Percentiles rank a stretch among this genome's conserved stretches.
Conservation (phyloP, 2,797 vertebrate genomes). For the Sebastes nivosus region DNA sequence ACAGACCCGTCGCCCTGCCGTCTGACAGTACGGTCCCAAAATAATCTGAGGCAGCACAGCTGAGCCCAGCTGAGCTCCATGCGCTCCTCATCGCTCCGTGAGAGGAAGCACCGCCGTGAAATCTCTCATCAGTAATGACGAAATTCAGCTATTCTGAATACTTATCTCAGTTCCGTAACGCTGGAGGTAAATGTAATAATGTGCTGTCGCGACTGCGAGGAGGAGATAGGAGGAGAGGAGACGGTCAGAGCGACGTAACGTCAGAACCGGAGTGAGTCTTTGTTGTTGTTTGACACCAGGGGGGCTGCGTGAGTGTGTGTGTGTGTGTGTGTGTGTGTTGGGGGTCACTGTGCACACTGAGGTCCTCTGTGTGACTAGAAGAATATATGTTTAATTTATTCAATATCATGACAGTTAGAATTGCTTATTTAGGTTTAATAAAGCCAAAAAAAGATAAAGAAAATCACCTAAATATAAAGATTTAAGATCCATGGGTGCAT, state of each 20-base stretch:
- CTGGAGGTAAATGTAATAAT: slow-evolving; percentile 61
- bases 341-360: not conserved
- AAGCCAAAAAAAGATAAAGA: not conserved
- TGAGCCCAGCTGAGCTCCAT: slow-evolving; percentile 72
- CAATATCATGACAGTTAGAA: not conserved
- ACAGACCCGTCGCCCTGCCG: slow-evolving; percentile 67
- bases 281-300: slow-evolving; percentile 42
- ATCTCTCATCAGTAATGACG: slow-evolving; percentile 81
- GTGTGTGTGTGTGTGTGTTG: not conserved
- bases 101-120: not conserved
- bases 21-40: slow-evolving; percentile 91
- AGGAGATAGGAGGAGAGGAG: slow-evolving; percentile 63
- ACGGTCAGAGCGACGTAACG: slow-evolving; percentile 70
- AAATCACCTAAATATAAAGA: not conserved
- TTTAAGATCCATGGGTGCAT: not conserved
- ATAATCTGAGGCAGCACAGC: slow-evolving; percentile 92
- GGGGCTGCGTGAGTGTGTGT: not conserved
- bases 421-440: not conserved
- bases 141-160: slow-evolving; percentile 94
- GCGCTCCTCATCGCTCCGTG: not conserved
- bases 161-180: slow-evolving; percentile 90
- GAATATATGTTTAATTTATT: not conserved
- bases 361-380: not conserved
- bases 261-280: slow-evolving; percentile 79
- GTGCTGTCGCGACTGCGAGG: slow-evolving; percentile 34